Evolutionary conservation across 2,888 invertebrate species (phyloP), one percentile per base, ranked within the genome.

Genomic region (Agrotis puta): DNA sequence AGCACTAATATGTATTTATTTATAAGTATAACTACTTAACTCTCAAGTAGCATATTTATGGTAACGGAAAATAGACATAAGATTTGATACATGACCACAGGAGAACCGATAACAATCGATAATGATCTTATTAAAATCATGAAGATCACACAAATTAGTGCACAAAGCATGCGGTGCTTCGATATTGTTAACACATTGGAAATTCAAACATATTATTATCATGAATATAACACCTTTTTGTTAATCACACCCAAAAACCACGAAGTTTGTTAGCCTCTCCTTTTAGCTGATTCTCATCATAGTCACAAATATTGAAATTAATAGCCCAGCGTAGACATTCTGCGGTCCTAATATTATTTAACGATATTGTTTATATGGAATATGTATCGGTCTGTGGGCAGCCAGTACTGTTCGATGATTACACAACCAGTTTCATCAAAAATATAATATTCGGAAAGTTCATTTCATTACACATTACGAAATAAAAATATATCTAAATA

Each of bases 141-240:
- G 91, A 93, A 93, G 92, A 90, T 88, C 93, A 93, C 94, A 93
- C 90, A 90, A 82, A 87, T 87, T 86, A 88, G 85, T 85, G 78
- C 78, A 79, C 76, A 87, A 86, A 82, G 79, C 91, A 90, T 90
- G 90, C 90, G 85, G 84, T 88, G 87, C 83, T 81, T 70, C 84
- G 59, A 58, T 71, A 69, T 56, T 66, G 73, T 64, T 74, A 81
- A 72, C 65, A 78, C 69, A 72, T 57, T 78, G 47, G 62, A 68
- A 74, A 75, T 62, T 69, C 74, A 73, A 78, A 66, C 63, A 64
- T 61, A 64, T 61, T 20, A 48, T n/a, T n/a, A 27, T 61, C 27
- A 65, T 47, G 24, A 61, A 62, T 67, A 61, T 48, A 63, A 82
- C 20, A 80, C 18, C 45, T 51, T 53, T 81, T 83, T 81, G 70